Conservation (phyloP, 2,113 vertebrate species). For the Xyliphius kryptos region DNA sequence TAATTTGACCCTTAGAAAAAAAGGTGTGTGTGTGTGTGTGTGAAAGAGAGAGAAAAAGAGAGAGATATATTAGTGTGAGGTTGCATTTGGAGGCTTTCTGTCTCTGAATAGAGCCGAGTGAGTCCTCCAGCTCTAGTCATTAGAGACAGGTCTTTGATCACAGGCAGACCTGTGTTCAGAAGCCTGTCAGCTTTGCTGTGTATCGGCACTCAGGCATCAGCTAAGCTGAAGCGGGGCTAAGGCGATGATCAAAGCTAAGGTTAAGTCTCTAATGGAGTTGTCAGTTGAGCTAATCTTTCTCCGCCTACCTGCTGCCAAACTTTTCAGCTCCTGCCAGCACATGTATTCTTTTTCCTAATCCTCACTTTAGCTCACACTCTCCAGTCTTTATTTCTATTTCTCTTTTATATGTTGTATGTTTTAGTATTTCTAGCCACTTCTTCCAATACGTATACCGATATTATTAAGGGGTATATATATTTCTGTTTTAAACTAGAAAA, state of each 20-base stretch:
- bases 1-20: too few species aligned
- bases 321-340: slow-evolving; percentile 47
- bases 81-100: too few species aligned
- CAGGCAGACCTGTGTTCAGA: slow-evolving; percentile 44
- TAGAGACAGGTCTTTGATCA: slow-evolving; percentile 59
- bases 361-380: neutral
- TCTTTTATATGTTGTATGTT: neutral
- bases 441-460: too few species aligned
- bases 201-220: slow-evolving; percentile 45
- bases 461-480: too few species aligned
- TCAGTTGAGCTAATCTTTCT: slow-evolving; percentile 64
- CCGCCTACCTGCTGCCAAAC: slow-evolving; percentile 48
- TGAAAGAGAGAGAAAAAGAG: neutral
- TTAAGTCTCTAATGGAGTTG: slow-evolving; percentile 70
- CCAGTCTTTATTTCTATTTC: neutral
- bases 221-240: slow-evolving; percentile 58
- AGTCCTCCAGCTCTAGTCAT: slow-evolving; percentile 32
- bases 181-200: slow-evolving; percentile 64
- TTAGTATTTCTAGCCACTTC: too few species aligned
- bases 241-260: slow-evolving; percentile 69
- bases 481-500: too few species aligned
- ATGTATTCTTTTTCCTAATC: slow-evolving; percentile 16
- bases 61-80: neutral
- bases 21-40: too few species aligned
- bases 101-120: slow-evolving; percentile 35